Percentiles rank a stretch among this genome's conserved stretches.
Evolutionary conservation across 2,888 invertebrate species (phyloP).

Genomic region (Eupithecia subumbrata): DNA sequence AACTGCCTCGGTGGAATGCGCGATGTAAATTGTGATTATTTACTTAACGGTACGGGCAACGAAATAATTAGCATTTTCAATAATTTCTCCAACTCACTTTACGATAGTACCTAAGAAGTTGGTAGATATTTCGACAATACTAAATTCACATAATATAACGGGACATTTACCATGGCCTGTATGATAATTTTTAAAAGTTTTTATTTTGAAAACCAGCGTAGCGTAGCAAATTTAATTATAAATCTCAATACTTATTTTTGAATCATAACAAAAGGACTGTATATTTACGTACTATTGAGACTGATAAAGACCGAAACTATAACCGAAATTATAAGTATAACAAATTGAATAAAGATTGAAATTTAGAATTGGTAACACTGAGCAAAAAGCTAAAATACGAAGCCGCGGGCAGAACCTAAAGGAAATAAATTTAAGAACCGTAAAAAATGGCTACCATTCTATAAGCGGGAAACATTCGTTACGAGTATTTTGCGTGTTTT

Average conservation of each 20-base stretch:
- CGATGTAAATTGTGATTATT: constrained; percentile 27
- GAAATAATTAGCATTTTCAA: background rate
- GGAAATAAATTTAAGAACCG: background rate
- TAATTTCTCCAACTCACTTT: background rate
- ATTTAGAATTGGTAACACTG: background rate
- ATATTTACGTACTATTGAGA: background rate
- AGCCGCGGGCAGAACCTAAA: background rate
- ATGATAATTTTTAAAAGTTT: too few relatives aligned
- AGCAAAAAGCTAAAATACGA: background rate
- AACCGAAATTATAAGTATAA: background rate
- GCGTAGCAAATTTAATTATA: too few relatives aligned
- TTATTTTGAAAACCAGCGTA: too few relatives aligned
- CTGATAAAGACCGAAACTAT: background rate
- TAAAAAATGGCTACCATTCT: background rate
- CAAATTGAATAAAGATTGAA: background rate
- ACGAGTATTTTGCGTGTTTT: background rate
- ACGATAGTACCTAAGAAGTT: background rate
- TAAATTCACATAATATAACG: background rate
- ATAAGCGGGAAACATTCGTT: background rate
- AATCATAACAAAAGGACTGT: background rate
- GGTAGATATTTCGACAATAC: background rate
- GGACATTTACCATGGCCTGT: background rate
- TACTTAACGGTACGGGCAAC: background rate
- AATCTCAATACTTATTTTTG: background rate
- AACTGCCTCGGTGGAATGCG: constrained; percentile 30